Conservation (phyloP, 1,140 invertebrate species). For the Leptinotarsa defecta region DNA sequence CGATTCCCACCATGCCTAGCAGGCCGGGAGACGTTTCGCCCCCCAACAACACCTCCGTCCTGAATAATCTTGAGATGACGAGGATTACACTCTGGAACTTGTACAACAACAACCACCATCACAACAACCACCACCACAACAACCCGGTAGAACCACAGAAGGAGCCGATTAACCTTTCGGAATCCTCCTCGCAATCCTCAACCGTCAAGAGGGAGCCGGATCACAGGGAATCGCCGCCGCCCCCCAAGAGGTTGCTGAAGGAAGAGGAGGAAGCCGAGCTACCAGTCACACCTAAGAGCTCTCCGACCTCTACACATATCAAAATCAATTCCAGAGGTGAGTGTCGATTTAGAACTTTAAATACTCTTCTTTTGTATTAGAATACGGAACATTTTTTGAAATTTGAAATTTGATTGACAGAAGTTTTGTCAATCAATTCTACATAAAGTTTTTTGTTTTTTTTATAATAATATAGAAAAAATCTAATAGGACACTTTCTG, state of each 20-base stretch:
- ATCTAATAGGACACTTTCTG: no score
- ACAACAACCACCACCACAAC: slow-evolving; percentile 30
- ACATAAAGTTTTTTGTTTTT: no score
- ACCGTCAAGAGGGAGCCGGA: slow-evolving; percentile 68
- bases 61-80: slow-evolving; percentile 74
- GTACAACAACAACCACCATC: slow-evolving; percentile 68
- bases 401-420: no score
- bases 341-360: slow-evolving; percentile 39
- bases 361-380: no score
- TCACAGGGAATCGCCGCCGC: slow-evolving; percentile 59
- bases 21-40: slow-evolving; percentile 64
- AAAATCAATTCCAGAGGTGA: slow-evolving; percentile 88
- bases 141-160: slow-evolving; percentile 61
- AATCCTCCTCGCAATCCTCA: slow-evolving; percentile 50
- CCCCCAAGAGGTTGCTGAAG: slow-evolving; percentile 63
- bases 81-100: slow-evolving; percentile 80
- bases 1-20: slow-evolving; percentile 57
- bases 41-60: slow-evolving; percentile 60
- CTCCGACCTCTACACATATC: slow-evolving; percentile 69
- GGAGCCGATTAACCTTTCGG: slow-evolving; percentile 66
- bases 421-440: no score
- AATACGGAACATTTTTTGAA: no score
- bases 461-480: no score
- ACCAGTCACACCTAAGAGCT: background rate
- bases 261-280: background rate